phyloP scores from a whole-genome alignment of 2,888 invertebrate species.

The Homarus gammarus region DNA sequence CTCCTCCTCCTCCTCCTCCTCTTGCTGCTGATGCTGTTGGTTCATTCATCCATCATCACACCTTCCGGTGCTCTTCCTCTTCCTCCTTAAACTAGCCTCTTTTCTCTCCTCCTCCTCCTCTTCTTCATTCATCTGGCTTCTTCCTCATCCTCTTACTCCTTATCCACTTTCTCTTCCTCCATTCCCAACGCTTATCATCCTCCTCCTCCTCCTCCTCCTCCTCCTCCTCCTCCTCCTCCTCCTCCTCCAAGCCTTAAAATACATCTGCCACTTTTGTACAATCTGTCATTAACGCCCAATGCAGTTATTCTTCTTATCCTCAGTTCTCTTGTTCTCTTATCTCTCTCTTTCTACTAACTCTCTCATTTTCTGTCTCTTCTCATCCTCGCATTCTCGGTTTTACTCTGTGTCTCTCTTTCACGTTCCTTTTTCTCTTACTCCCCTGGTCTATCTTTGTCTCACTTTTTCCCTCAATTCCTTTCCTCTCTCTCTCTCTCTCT shows the following conservation, averaged over 20 bases:
- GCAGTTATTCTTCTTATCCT: neutral
- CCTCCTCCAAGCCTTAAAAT: too few species aligned
- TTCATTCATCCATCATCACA: too few species aligned
- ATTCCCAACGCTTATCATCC: too few species aligned
- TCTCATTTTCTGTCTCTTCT: neutral
- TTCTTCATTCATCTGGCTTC: neutral
- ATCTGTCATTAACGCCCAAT: too few species aligned
- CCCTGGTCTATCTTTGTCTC: constrained; percentile 1
- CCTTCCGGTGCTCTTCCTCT: too few species aligned
- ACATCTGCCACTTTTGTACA: too few species aligned
- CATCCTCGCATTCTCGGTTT: neutral
- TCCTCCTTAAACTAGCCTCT: too few species aligned
- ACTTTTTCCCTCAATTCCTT: constrained; percentile 5
- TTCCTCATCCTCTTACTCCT: neutral
- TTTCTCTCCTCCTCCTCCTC: too few species aligned
- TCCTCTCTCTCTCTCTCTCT: constrained; percentile 26
- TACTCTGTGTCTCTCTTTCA: neutral
- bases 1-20: too few species aligned
- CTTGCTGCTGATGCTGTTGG: too few species aligned
- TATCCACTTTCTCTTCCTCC: neutral
- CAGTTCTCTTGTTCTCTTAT: neutral
- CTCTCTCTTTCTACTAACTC: neutral
- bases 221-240: too few species aligned
- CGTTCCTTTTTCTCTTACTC: neutral
- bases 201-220: too few species aligned